Evolutionary conservation across 1,140 invertebrate species (phyloP), one percentile per base, ranked within the genome.

Genomic region (Saxidomus purpurata): DNA sequence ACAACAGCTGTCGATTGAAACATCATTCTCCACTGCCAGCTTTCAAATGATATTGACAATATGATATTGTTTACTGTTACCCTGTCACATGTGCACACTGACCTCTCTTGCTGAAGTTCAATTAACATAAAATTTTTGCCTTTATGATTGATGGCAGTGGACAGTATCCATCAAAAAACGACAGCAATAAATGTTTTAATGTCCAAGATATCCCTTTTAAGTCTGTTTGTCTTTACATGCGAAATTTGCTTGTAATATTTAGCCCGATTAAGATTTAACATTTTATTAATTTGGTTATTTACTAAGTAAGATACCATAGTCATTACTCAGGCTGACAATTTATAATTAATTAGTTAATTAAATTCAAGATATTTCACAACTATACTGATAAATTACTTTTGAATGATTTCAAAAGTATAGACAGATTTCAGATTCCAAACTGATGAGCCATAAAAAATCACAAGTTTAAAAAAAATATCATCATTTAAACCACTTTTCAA

Each of bases 291-390:
- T 74, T 71, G 22, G 40, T 71, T n/a, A 83, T 38, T 36, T 47
- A 71, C 63, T 84, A 49, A 47, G 40, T 13, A 15, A 84, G 63
- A 84, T 84, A 49, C 82, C 82, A 43, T 3, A 17, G 17, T 4
- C 19, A 40, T 84, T 84, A 84, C 82, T 84, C 82, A 84, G 43
- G n/a, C 25, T 71, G 67, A 71, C 67, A 84, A 84, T 69, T 52
- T 84, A 74, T 84, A 84, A 84, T 84, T 84, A 84, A 84, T 84
- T 84, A 84, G 38, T 84, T 84, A 84, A 84, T 84, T 84, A 84
- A 84, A 71, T 69, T 83, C 80, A 83, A 83, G 80, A 63, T 61
- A 83, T 67, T 47, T 61, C 28, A 13, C 13, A 83, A 84, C 31
- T 71, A 19, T n/a, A 22, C 17, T 71, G 22, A 84, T 84, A 69